Base-by-base conservation (phyloP, 2,797 vertebrate species). In the Enteromius viviparus region DNA sequence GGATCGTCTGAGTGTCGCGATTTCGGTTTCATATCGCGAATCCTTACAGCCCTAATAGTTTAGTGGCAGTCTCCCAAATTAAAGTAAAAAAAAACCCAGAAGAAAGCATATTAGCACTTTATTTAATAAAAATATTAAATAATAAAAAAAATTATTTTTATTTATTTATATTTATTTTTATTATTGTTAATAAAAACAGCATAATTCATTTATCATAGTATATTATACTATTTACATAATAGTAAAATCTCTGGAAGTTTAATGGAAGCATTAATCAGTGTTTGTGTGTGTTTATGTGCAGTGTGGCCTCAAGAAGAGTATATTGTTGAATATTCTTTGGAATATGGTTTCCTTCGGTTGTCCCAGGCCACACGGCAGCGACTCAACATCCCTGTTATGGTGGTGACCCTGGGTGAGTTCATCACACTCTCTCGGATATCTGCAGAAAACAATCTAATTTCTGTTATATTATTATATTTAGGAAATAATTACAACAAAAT, bases 301-400 rank as follows among this genome's bases (percentile, higher is more conserved):
- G 97, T 94, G 72, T 98, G 98, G 97, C 97, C 97, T 0, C 97
- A 98, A 92, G 98, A 98, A 4, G 98, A 99, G 82, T 99, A 99
- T 91, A 97, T 98, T 0, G 97, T 99, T 91, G 98, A 99, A 84
- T 99, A 99, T 86, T 99, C 98, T 0, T 89, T 98, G 90, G 98
- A 99, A 83, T 99, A 99, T 0, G 98, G 98, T 23, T 99, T 99
- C 86, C 92, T 99, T 77, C 95, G 98, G 23, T 91, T 99, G 74
- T 99, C 97, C 0, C 98, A 97, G 92, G 96, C 92, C 94, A 98
- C 98, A 0, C 93, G 98, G 4, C 98, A 98, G 90, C 96, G 96
- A 65, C 96, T 99, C 78, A 97, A 96, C 93, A 98, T 99, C 91
- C 97, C 98, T 0, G 97, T 99, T 85, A 99, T 99, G 98, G 97